Evolutionary conservation across 2,797 vertebrate species (phyloP), one percentile per base, ranked within the genome.

Genomic region (Sardinella longiceps): DNA sequence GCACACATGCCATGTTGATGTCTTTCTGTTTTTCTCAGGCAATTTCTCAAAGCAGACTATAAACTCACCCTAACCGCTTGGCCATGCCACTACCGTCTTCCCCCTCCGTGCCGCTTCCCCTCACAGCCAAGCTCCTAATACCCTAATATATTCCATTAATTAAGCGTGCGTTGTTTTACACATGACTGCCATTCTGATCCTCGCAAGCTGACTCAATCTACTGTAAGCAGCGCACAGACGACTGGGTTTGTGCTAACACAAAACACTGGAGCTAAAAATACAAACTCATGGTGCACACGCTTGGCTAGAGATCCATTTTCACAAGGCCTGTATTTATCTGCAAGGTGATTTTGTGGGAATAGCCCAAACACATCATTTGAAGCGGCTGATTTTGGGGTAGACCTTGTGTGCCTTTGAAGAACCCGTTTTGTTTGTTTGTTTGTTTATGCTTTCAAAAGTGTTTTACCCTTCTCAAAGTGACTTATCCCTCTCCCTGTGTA

Each of bases 161-260:
- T 92, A 93, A 91, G 89, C 89, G 89, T 88, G 90, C 91, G 89
- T 88, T 77, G 84, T 89, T 92, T 93, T 92, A 91, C 91, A 91
- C 90, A 91, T 85, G 90, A 89, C 88, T 90, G 91, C 89, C 82
- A 82, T n/a, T 81, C 53, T 93, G 93, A 93, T 93, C 93, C 92
- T 87, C 88, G 90, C 84, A 89, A 90, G 90, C 87, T 90, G 85
- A 89, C 90, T 90, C 91, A 92, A 89, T 93, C 90, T 90, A 90
- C 90, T 89, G 91, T 81, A 80, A 81, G 80, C 53, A 45, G 58
- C 53, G 23, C 50, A 18, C 66, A 30, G 20, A 45, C 20, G 80
- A 46, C 80, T 81, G 46, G 23, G 25, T 48, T 77, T 77, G 20
- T 74, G 37, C 66, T 39, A 43, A 74, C 9, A 10, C 33, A 74